phyloP scores from a whole-genome alignment of 2,888 invertebrate species.

The Dilophus febrilis region DNA sequence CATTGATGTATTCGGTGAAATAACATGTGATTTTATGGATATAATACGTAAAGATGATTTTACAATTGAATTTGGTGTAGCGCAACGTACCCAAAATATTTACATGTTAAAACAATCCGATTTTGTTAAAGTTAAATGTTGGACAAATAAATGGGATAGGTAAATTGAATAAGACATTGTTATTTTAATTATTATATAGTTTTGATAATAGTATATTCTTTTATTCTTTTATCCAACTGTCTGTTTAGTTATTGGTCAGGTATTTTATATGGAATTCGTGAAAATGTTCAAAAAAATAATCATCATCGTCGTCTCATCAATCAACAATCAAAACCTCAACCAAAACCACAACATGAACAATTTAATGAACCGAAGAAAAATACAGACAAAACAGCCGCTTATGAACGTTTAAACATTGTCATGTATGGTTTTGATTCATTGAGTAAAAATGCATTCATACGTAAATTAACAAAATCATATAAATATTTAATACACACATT shows the following conservation, averaged over 20 bases:
- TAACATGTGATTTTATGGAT: constrained; percentile 44
- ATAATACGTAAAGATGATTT: constrained; percentile 51
- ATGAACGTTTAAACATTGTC: constrained; percentile 54
- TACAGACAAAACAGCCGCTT: constrained; percentile 23
- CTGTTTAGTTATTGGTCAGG: constrained; percentile 41
- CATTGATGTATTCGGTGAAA: constrained; percentile 21
- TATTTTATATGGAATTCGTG: constrained; percentile 43
- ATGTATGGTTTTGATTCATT: constrained; percentile 83
- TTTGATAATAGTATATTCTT: background rate
- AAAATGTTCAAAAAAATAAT: too few species aligned
- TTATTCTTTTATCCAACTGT: too few species aligned
- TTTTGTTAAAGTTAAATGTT: constrained; percentile 51
- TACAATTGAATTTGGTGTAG: constrained; percentile 35
- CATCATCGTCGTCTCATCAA: too few species aligned
- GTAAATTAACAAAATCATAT: constrained; percentile 61
- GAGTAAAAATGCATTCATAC: constrained; percentile 62
- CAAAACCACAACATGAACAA: too few species aligned
- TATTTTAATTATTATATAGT: constrained; percentile 6
- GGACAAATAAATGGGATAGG: constrained; percentile 18
- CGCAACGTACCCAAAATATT: constrained; percentile 34
- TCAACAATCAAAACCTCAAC: too few species aligned
- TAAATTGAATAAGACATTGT: constrained; percentile 10
- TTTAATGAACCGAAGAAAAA: constrained; percentile 17
- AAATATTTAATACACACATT: constrained; percentile 44
- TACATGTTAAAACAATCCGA: constrained; percentile 51